Evolutionary conservation across 2,113 vertebrate species (phyloP).

Genomic region (Thymallus thymallus): DNA sequence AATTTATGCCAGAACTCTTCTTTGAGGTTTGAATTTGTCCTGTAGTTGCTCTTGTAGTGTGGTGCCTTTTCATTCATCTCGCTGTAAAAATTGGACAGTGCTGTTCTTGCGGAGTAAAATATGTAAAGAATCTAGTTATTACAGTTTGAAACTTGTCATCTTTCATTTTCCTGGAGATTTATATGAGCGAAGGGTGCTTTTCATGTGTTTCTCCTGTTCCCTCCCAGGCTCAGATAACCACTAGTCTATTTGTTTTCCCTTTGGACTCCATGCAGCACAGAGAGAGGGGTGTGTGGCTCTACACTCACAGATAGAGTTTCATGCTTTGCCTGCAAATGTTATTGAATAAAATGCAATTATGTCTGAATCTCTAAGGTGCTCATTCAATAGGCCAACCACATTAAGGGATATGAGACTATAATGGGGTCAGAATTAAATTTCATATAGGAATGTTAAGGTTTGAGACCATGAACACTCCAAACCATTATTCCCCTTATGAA

Average conservation of each 20-base stretch:
- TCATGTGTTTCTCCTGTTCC: slow-evolving; percentile 53
- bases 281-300: slow-evolving; percentile 36
- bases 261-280: slow-evolving; percentile 40
- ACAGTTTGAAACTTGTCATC: slow-evolving; percentile 30
- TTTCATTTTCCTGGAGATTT: slow-evolving; percentile 56
- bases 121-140: slow-evolving; percentile 58
- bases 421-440: slow-evolving; percentile 32
- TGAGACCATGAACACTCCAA: slow-evolving; percentile 6
- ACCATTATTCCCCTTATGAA: slow-evolving; percentile 23
- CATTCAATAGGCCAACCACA: slow-evolving; percentile 45
- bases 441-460: slow-evolving; percentile 38
- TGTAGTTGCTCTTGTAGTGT: slow-evolving; percentile 47
- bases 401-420: slow-evolving; percentile 46
- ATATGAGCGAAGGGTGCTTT: slow-evolving; percentile 53
- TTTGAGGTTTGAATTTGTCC: slow-evolving; percentile 32
- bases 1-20: slow-evolving; percentile 43
- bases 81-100: slow-evolving; percentile 32
- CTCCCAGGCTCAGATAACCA: slow-evolving; percentile 56
- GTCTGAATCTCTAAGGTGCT: slow-evolving; percentile 52
- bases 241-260: slow-evolving; percentile 52
- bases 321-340: slow-evolving; percentile 52
- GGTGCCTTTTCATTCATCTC: slow-evolving; percentile 46
- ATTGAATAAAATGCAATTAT: slow-evolving; percentile 62
- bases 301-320: slow-evolving; percentile 54
- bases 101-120: slow-evolving; percentile 44